Conservation (phyloP, 2,888 invertebrate species). For the Xestia rhomboidea region DNA sequence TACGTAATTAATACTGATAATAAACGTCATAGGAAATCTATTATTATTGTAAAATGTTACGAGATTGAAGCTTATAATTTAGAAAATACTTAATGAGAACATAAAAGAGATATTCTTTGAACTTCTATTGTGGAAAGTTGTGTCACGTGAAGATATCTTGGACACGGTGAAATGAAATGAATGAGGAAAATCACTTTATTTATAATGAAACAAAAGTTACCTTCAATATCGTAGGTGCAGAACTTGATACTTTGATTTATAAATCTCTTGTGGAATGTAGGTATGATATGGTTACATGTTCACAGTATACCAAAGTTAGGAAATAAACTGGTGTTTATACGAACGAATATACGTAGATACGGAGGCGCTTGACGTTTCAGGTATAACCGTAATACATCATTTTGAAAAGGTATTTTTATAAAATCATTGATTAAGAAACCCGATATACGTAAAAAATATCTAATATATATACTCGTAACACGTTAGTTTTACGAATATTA, state of each 20-base stretch:
- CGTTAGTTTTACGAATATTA: constrained; percentile 85
- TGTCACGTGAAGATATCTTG: constrained; percentile 79
- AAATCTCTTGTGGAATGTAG: constrained; percentile 80
- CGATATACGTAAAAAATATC: constrained; percentile 90
- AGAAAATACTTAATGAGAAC: constrained; percentile 77
- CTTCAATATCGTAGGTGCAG: constrained; percentile 85
- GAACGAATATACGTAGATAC: constrained; percentile 70
- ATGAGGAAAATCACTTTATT: constrained; percentile 79
- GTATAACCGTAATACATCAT: constrained; percentile 76
- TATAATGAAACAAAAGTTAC: constrained; percentile 88
- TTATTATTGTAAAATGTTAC: constrained; percentile 88
- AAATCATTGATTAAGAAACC: constrained; percentile 89
- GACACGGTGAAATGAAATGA: constrained; percentile 69
- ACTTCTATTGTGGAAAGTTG: constrained; percentile 79
- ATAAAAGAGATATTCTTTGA: constrained; percentile 83
- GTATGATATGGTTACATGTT: constrained; percentile 81
- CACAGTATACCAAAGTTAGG: constrained; percentile 91
- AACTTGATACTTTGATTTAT: constrained; percentile 69
- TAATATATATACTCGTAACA: constrained; percentile 88
- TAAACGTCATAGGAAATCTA: constrained; percentile 87
- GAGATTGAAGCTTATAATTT: constrained; percentile 85
- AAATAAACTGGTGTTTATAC: constrained; percentile 83
- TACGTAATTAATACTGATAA: constrained; percentile 89
- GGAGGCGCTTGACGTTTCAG: constrained; percentile 68
- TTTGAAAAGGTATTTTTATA: constrained; percentile 89